Base-by-base conservation (phyloP, 2,888 invertebrate species). In the Blomia tropicalis region DNA sequence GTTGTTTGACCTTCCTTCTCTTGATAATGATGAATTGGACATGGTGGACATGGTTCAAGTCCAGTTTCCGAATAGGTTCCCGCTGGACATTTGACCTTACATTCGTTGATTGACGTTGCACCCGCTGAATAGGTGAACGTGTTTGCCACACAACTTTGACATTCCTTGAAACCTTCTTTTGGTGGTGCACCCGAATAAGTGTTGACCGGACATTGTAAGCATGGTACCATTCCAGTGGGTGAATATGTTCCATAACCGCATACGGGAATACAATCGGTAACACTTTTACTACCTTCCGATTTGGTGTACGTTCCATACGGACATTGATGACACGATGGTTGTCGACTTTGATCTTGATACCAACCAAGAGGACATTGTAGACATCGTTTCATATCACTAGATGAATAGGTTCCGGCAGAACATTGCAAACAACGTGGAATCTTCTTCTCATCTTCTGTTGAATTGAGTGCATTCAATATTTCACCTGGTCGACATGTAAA, bases 211-310 rank as follows among this genome's bases (percentile, higher is more conserved):
- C 95, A 95, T 73, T 92, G 90, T 64, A 90, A 77, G 72, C 95
- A 95, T 23, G 92, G 88, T 3, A 89, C 89, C 69, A 93, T 78
- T 53, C 92, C 92, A 19, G 90, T 91, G 51, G 89, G 89, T 1
- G 91, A 92, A 74, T 90, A 93, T 25, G 92, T 93, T 64, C 95
- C 95, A 71, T 85, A 91, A 23, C 93, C 93, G 71, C 93, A 95
- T 14, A 92, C 91, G 1, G 93, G 91, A 59, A 91, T 80, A 71
- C 91, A 92, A 70, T 89, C 89, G 63, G 81, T 80, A 43, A 87
- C 77, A 62, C 83, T 83, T 74, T 91, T 91, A 0, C 88, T 87
- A 32, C 71, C 71, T 64, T 69, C 69, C 47, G 68, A 64, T 70
- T 82, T 80, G 0, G 95, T 95, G 71, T 90, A 95, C 7, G 89